Percentiles rank a stretch among this genome's conserved stretches.
These are phyloP conservation scores for Araneus ventricosus DNA, from an alignment of 1,140 invertebrate genomes.

Conservation along the genomic window DNA sequence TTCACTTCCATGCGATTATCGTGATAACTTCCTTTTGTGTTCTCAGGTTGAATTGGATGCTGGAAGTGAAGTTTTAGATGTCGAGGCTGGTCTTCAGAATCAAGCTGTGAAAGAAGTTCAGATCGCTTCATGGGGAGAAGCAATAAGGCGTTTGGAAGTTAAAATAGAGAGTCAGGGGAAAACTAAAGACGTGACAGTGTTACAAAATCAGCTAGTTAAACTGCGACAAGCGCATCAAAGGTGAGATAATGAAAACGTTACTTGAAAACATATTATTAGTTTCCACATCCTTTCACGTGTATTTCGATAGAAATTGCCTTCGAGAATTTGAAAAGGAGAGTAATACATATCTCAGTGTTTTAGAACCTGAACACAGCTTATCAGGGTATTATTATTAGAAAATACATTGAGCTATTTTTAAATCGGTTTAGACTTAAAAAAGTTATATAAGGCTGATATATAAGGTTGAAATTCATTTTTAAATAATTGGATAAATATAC, in stretches of 20 bases:
- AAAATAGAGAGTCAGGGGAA: slow-evolving; percentile 50
- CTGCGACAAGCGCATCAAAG: slow-evolving; percentile 43
- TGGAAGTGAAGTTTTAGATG: slow-evolving; percentile 57
- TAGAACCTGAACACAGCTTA: too few relatives aligned
- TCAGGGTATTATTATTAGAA: too few relatives aligned
- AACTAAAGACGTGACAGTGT: slow-evolving; percentile 24
- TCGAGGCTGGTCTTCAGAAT: slow-evolving; percentile 42
- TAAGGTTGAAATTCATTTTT: too few relatives aligned
- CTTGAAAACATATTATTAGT: too few relatives aligned
- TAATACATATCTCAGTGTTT: too few relatives aligned
- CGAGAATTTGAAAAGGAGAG: too few relatives aligned
- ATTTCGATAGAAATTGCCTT: too few relatives aligned
- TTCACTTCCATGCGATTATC: not conserved
- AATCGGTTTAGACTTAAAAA: too few relatives aligned
- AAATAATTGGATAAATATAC: too few relatives aligned
- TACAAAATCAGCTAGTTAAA: slow-evolving; percentile 52
- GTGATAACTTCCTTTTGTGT: not conserved
- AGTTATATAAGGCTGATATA: too few relatives aligned
- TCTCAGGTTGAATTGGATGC: slow-evolving; percentile 24
- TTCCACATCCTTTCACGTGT: too few relatives aligned
- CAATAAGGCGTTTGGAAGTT: slow-evolving; percentile 21
- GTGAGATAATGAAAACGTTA: not conserved
- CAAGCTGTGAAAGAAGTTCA: slow-evolving; percentile 63
- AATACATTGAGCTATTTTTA: too few relatives aligned
- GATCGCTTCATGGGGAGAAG: slow-evolving; percentile 60